Percentiles rank a stretch among this genome's conserved stretches.
Evolutionary conservation across 2,888 invertebrate genomes (phyloP).

Genomic region (Polyploca ridens): DNA sequence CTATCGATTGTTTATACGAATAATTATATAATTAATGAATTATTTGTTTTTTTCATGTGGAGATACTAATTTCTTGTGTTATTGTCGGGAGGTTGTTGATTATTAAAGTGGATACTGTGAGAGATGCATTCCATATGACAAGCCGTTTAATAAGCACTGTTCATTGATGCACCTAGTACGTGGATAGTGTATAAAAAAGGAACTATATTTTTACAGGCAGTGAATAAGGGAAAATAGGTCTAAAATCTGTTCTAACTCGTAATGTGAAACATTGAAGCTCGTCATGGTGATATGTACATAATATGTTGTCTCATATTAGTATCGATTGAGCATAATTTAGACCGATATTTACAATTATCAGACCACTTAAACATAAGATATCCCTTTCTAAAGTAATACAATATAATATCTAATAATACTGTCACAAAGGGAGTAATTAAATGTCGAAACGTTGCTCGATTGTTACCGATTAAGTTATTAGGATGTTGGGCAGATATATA

Average conservation of each 20-base stretch:
- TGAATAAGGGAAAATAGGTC: conserved; percentile 54
- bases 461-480: conserved; percentile 81
- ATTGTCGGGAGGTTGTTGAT: conserved; percentile 66
- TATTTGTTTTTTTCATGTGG: conserved; percentile 60
- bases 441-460: conserved; percentile 76
- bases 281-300: conserved; percentile 12
- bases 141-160: conserved; percentile 75
- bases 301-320: conserved; percentile 29
- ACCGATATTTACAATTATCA: conserved; percentile 59
- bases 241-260: conserved; percentile 41
- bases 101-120: conserved; percentile 72
- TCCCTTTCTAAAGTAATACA: conserved; percentile 57
- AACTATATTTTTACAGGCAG: conserved; percentile 72
- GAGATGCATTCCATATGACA: conserved; percentile 80
- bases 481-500: conserved; percentile 69
- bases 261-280: conserved; percentile 26
- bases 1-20: conserved; percentile 70
- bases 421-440: conserved; percentile 79
- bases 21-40: conserved; percentile 46
- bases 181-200: conserved; percentile 60
- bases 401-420: conserved; percentile 62
- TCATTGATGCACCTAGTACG: conserved; percentile 73
- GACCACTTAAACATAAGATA: conserved; percentile 64
- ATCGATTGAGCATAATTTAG: conserved; percentile 41
- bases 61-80: conserved; percentile 63